These are phyloP conservation scores for Siderastrea radians DNA, from an alignment of 92 coral and sea anemone species.

Conservation along the genomic window DNA sequence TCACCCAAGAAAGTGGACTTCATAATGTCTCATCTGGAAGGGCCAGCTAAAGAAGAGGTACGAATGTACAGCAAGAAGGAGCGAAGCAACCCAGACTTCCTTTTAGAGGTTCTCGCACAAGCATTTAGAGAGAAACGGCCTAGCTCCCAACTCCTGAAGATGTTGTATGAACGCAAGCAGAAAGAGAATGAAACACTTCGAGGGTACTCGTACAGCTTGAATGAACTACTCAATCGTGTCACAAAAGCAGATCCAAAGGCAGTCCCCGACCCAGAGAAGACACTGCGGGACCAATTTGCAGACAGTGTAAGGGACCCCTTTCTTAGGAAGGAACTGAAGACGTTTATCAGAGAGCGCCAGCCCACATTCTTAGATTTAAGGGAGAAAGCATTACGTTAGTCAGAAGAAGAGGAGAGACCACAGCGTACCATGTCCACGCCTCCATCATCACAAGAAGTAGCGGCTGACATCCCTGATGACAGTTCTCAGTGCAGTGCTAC, in stretches of 20 bases:
- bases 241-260: constrained; percentile 56
- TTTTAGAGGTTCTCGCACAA: background rate
- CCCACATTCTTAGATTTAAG: constrained; percentile 37
- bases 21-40: constrained; percentile 15
- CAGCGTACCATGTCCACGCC: background rate
- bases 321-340: constrained; percentile 42
- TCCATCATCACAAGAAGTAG: constrained; percentile 4
- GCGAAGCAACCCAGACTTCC: background rate
- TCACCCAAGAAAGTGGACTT: background rate
- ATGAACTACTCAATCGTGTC: constrained; percentile 41
- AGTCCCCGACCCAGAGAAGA: constrained; percentile 44
- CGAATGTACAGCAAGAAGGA: background rate
- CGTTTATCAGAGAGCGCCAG: constrained; percentile 27
- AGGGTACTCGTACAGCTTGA: constrained; percentile 16
- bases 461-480: background rate
- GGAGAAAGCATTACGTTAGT: constrained; percentile 44
- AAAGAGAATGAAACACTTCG: constrained; percentile 39
- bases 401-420: constrained; percentile 58
- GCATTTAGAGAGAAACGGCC: constrained; percentile 52
- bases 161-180: constrained; percentile 60
- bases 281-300: constrained; percentile 50
- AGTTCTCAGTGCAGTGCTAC: constrained; percentile 10
- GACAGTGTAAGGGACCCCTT: constrained; percentile 27
- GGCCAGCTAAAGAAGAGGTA: background rate
- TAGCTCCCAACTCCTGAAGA: constrained; percentile 59